A percentile compares a stretch with the other conserved stretches of the same genome.
Evolutionary conservation across 2,797 vertebrate genomes (phyloP).

Genomic region (Hypotaenidia okinawae): DNA sequence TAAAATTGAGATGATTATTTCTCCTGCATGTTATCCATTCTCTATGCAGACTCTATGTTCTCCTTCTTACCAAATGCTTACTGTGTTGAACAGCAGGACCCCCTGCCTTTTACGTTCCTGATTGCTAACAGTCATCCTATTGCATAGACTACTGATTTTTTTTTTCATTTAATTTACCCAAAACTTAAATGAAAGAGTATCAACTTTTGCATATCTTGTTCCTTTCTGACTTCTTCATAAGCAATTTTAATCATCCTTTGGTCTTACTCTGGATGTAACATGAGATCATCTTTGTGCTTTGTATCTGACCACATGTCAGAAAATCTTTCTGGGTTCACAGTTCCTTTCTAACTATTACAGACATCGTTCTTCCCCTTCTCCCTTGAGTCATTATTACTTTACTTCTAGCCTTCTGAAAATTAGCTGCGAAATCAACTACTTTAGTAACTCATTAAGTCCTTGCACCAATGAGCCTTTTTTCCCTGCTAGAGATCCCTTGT

Average conservation of each 20-base stretch:
- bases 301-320: background rate
- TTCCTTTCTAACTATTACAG: background rate
- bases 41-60: background rate
- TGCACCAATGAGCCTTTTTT: background rate
- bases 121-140: background rate
- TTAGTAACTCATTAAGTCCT: background rate
- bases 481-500: background rate
- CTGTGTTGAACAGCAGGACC: background rate
- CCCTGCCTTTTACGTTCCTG: background rate
- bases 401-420: background rate
- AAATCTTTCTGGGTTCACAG: background rate
- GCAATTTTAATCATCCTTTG: background rate
- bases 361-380: background rate
- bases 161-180: background rate
- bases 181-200: background rate
- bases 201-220: background rate
- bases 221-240: background rate
- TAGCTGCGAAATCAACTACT: background rate
- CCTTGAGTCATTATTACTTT: background rate
- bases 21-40: accelerated
- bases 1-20: background rate
- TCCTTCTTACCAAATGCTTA: background rate
- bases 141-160: background rate
- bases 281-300: background rate
- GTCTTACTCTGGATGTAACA: background rate